These are phyloP conservation scores for Phoebastria nigripes DNA, from an alignment of 2,797 vertebrate genomes.

Conservation along the genomic window DNA sequence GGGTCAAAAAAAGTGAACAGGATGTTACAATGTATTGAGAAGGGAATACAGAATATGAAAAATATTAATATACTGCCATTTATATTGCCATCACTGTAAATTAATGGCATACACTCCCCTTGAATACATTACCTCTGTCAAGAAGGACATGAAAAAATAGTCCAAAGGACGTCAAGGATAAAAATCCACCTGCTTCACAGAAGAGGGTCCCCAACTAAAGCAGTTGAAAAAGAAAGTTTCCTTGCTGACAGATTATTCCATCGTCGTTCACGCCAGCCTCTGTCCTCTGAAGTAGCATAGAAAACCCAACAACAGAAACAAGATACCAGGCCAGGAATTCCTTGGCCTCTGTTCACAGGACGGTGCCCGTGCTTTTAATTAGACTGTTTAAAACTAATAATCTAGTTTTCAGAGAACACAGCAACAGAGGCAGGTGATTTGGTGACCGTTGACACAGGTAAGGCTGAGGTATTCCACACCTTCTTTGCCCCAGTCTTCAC, in stretches of 20 bases:
- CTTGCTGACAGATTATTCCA: background rate
- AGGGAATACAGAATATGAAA: slow-evolving; percentile 60
- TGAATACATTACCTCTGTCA: slow-evolving; percentile 56
- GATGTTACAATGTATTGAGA: slow-evolving; percentile 33
- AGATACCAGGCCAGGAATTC: background rate
- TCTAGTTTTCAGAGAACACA: background rate
- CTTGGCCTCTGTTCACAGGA: background rate
- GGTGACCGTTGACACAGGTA: background rate
- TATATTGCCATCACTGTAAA: slow-evolving; percentile 55
- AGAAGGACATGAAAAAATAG: slow-evolving; percentile 50
- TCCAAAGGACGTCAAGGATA: slow-evolving; percentile 48
- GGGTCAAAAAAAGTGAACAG: slow-evolving; percentile 54
- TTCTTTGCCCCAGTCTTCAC: background rate
- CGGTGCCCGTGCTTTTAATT: background rate
- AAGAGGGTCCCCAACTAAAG: background rate
- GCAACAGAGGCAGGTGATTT: background rate
- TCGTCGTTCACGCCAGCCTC: rapidly evolving
- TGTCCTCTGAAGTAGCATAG: background rate
- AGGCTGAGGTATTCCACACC: background rate
- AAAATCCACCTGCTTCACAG: background rate
- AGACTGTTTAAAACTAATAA: background rate
- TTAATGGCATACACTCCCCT: slow-evolving; percentile 50
- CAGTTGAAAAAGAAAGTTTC: background rate
- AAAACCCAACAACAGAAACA: background rate
- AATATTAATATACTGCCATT: slow-evolving; percentile 64